Evolutionary conservation across 2,113 vertebrate genomes (phyloP), one percentile per base, ranked within the genome.

Genomic region (Centropus unirufus): DNA sequence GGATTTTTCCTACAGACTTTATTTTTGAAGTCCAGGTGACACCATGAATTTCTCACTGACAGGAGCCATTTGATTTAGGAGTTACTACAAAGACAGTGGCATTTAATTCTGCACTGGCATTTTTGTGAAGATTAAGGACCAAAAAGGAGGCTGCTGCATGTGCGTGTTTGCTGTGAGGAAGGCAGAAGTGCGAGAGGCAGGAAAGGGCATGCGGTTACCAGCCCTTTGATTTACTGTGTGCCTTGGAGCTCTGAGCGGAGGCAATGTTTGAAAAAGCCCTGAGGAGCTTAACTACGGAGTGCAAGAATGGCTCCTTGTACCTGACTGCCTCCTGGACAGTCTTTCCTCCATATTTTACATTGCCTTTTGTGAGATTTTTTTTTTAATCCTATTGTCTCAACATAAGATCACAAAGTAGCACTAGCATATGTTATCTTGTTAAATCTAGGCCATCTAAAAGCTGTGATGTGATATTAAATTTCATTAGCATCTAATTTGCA

Each of bases 111-210:
- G 51, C 8, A 6, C 9, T 64, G 52, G 24, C 4, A 4, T 68
- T 55, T 30, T 17, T 9, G 12, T 9, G 2, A 4, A 6, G 2
- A 44, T 49, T 34, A 20, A 61, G 64, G 58, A 14, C 17, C 58
- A 30, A 11, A 34, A 22, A 67, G 49, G 59, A 86, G 19, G 7
- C 2, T 9, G 8, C 8, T 13, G 16, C 0, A 2, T 46, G 55
- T 63, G 18, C 13, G 1, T 10, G 3, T 42, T 16, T 32, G 52
- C 1, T 0, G 2, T 17, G 40, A 51, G 39, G 69, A 47, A 26
- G 0, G 39, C 24, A 83, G 49, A 80, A 54, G 30, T 18, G 55
- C 6, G 23, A 58, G 39, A 54, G 36, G 47, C 2, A 4, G 51
- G 14, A 23, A 15, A 21, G 39, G n/a, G 52, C 27, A 15, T 0